A percentile compares a stretch with the other conserved stretches of the same genome.
These are phyloP conservation scores for Piaya cayana DNA, from an alignment of 2,113 vertebrate genomes.

Conservation along the genomic window DNA sequence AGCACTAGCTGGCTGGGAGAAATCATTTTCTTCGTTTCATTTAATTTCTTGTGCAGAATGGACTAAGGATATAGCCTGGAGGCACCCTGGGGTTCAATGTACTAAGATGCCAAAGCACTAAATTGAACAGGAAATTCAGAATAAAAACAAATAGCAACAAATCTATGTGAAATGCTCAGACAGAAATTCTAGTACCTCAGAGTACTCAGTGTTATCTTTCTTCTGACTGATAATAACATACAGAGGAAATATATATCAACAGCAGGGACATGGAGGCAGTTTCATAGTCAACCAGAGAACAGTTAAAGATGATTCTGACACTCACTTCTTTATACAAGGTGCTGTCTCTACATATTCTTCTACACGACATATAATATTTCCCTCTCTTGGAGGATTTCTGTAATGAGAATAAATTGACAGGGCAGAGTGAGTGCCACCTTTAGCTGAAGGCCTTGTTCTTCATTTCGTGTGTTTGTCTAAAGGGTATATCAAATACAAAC, in stretches of 20 bases:
- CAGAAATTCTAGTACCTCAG: constrained; percentile 33
- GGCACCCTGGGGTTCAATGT: constrained; percentile 67
- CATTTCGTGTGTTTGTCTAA: neutral
- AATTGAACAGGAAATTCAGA: constrained; percentile 68
- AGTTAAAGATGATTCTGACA: constrained; percentile 8
- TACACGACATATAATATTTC: neutral
- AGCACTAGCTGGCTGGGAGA: constrained; percentile 68
- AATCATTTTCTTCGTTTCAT: constrained; percentile 76
- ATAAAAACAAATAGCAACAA: constrained; percentile 66
- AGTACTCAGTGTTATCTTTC: constrained; percentile 31
- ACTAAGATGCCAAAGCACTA: constrained; percentile 66
- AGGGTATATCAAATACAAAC: neutral
- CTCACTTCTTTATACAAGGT: neutral
- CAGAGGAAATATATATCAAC: neutral
- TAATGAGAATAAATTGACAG: neutral
- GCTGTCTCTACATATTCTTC: neutral
- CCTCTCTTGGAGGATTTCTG: neutral
- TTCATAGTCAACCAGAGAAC: constrained; percentile 21
- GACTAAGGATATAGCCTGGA: constrained; percentile 67
- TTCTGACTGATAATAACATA: constrained; percentile 14
- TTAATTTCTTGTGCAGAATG: constrained; percentile 71
- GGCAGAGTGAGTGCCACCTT: neutral
- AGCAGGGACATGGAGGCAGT: neutral
- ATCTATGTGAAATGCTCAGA: constrained; percentile 50
- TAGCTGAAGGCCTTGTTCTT: neutral